These are phyloP conservation scores for Sebastes reedi DNA, from an alignment of 2,797 vertebrate species.

Conservation along the genomic window DNA sequence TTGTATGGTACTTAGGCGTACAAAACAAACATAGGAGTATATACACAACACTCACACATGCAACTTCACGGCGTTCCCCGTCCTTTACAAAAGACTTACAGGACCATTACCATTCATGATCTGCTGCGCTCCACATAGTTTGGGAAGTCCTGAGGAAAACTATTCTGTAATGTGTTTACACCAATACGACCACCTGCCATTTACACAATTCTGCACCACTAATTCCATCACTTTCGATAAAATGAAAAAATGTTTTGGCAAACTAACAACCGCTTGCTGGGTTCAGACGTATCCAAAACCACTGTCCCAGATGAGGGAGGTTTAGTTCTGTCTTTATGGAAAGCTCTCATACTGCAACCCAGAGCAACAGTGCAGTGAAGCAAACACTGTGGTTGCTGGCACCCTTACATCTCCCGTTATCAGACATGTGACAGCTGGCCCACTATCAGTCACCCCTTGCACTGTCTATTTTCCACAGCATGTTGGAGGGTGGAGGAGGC, in stretches of 20 bases:
- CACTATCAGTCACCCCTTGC: conserved; percentile 41
- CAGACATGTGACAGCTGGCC: conserved; percentile 65
- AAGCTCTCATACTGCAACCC: conserved; percentile 33
- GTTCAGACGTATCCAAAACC: conserved; percentile 35
- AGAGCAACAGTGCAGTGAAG: conserved; percentile 42
- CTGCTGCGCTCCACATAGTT: not conserved
- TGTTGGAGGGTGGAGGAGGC: conserved; percentile 22
- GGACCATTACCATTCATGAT: conserved; percentile 4
- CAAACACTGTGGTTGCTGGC: conserved; percentile 54
- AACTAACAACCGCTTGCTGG: conserved; percentile 19
- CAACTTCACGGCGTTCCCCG: not conserved
- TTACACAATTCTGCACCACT: not conserved
- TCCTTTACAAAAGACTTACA: conserved; percentile 10
- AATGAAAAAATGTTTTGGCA: conserved; percentile 26
- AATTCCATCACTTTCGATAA: conserved; percentile 25
- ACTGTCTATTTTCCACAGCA: conserved; percentile 40
- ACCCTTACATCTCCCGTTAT: conserved; percentile 48
- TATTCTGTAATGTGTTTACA: conserved; percentile 19
- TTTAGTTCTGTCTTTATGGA: conserved; percentile 26
- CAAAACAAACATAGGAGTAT: conserved; percentile 13
- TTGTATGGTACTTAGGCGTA: not conserved
- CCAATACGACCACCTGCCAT: conserved; percentile 9
- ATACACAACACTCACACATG: not conserved
- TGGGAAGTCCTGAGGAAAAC: conserved; percentile 4
- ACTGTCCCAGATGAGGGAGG: conserved; percentile 18